Evolutionary conservation across 2,888 invertebrate species (phyloP).

Genomic region (Netelia fuscicornis): DNA sequence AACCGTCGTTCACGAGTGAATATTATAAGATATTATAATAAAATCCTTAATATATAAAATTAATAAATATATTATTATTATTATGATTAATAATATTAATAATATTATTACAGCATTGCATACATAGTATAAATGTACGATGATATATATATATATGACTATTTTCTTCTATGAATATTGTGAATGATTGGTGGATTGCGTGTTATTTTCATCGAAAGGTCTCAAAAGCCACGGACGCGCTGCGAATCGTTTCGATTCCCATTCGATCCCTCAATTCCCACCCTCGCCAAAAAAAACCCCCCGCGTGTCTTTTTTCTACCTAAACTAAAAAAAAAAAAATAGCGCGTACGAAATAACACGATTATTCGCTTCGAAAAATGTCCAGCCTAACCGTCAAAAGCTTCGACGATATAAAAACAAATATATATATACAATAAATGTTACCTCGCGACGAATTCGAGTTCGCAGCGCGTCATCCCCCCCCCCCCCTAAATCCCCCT

Average conservation of each 20-base stretch:
- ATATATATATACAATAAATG: constrained; percentile 40
- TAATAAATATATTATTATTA: constrained; percentile 63
- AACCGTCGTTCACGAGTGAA: constrained; percentile 79
- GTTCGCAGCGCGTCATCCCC: constrained; percentile 65
- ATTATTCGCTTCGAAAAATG: constrained; percentile 37
- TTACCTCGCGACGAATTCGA: constrained; percentile 54
- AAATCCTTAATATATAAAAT: constrained; percentile 72
- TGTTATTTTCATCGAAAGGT: constrained; percentile 70
- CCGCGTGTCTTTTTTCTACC: constrained; percentile 58
- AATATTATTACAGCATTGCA: constrained; percentile 73
- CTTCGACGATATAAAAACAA: constrained; percentile 21
- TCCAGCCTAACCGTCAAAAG: constrained; percentile 21
- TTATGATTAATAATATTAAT: constrained; percentile 25
- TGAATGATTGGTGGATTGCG: constrained; percentile 75
- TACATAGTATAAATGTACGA: constrained; percentile 76
- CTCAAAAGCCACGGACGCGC: constrained; percentile 48
- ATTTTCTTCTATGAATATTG: constrained; percentile 83
- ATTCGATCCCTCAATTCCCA: constrained; percentile 7
- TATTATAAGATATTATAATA: constrained; percentile 70
- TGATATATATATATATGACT: constrained; percentile 75
- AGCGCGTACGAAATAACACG: constrained; percentile 12
- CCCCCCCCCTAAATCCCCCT: constrained; percentile 32
- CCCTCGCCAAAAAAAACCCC: background rate
- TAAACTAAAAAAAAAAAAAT: background rate
- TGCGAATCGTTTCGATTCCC: constrained; percentile 51